Percentiles rank a stretch among this genome's conserved stretches.
Conservation (phyloP, 1,140 invertebrate species). For the Bombus balteatus region DNA sequence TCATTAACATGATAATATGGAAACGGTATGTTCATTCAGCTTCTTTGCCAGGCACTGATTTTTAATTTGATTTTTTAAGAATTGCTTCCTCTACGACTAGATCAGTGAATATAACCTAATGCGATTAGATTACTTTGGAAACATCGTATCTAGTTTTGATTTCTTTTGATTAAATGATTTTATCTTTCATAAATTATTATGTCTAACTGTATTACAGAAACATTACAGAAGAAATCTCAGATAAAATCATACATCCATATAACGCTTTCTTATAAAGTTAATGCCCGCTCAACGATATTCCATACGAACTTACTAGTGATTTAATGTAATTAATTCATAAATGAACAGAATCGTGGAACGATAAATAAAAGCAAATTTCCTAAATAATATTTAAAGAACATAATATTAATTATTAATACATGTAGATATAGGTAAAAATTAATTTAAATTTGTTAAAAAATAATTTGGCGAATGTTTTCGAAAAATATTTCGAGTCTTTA, state of each 20-base stretch:
- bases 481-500: background rate
- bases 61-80: background rate
- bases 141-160: background rate
- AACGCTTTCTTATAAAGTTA: background rate
- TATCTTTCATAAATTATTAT: background rate
- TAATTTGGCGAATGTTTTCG: background rate
- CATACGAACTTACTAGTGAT: conserved; percentile 37
- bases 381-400: conserved; percentile 3
- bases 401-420: background rate
- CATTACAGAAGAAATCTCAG: background rate
- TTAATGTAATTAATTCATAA: conserved; percentile 45
- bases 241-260: background rate
- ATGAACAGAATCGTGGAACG: background rate
- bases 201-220: background rate
- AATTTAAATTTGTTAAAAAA: background rate
- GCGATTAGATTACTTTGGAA: background rate
- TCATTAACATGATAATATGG: conserved; percentile 23
- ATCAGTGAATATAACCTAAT: background rate
- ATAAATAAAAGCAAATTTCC: conserved; percentile 46
- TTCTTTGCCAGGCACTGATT: background rate
- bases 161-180: background rate
- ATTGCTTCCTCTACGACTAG: background rate
- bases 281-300: conserved; percentile 33
- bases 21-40: conserved; percentile 33
- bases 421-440: background rate